Percentiles rank a stretch among this genome's conserved stretches.
Conservation (phyloP, 1,140 invertebrate species). For the Drosophila nebulosa region DNA sequence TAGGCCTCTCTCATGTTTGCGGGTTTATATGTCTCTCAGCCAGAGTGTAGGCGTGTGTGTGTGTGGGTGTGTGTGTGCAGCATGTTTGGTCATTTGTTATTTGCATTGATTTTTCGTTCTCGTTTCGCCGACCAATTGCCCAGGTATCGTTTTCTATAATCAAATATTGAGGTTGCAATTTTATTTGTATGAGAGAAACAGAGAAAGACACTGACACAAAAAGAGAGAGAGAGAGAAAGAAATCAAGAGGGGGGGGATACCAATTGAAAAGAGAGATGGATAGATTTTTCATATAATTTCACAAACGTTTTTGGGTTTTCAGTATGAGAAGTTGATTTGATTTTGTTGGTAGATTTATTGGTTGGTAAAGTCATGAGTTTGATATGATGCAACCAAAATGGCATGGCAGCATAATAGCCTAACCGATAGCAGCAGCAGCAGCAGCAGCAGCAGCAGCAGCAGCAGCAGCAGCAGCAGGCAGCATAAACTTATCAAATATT, state of each 20-base stretch:
- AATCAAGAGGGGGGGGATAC: not conserved
- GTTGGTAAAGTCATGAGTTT: not conserved
- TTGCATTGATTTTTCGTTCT: slow-evolving; percentile 63
- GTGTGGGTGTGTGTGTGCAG: not conserved
- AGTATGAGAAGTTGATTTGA: slow-evolving; percentile 3
- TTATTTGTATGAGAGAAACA: slow-evolving; percentile 7
- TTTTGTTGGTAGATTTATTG: slow-evolving; percentile 4
- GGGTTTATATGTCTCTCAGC: slow-evolving; percentile 11
- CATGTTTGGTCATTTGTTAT: slow-evolving; percentile 69
- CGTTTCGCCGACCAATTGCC: slow-evolving; percentile 7
- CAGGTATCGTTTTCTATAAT: slow-evolving; percentile 60
- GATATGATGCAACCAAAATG: not conserved
- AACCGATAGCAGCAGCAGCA: not conserved
- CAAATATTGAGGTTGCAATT: slow-evolving; percentile 58
- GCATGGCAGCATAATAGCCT: not conserved
- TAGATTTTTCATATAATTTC: slow-evolving; percentile 2
- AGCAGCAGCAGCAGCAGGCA: no score
- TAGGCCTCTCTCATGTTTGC: slow-evolving; percentile 12
- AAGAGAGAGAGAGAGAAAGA: not conserved
- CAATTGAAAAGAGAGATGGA: not conserved
- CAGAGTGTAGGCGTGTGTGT: not conserved
- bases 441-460: no score
- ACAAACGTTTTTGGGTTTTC: not conserved
- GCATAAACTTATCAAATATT: not conserved
- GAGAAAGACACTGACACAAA: not conserved